These are phyloP conservation scores for Argyrosomus japonicus DNA, from an alignment of 2,113 vertebrate species.

Conservation along the genomic window DNA sequence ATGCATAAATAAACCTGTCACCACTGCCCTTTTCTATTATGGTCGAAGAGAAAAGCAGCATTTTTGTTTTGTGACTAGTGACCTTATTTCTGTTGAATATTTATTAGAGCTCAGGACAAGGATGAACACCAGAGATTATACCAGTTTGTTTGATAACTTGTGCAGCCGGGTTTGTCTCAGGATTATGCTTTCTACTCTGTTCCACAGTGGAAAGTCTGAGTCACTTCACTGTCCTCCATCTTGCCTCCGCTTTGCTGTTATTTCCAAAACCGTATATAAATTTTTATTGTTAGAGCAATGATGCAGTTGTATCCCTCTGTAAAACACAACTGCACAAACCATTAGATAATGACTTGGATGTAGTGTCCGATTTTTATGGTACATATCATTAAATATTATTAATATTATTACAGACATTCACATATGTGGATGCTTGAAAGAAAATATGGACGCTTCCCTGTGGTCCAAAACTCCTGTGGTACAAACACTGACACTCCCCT, in stretches of 20 bases:
- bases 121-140: background rate
- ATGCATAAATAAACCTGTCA: background rate
- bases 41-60: background rate
- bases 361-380: background rate
- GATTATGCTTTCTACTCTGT: background rate
- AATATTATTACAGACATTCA: background rate
- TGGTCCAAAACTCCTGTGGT: no score
- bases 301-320: background rate
- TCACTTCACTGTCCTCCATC: background rate
- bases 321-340: background rate
- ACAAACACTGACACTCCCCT: no score
- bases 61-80: background rate
- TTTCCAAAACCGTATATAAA: background rate
- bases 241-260: background rate
- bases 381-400: background rate
- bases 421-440: background rate
- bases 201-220: background rate
- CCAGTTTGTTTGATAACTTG: background rate
- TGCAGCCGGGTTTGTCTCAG: background rate
- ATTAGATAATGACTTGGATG: slow-evolving; percentile 10
- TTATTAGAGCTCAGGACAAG: background rate
- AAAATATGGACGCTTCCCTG: background rate
- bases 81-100: background rate
- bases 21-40: background rate
- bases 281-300: background rate